Conservation (phyloP, 2,113 vertebrate species). For the Saccopteryx leptura region DNA sequence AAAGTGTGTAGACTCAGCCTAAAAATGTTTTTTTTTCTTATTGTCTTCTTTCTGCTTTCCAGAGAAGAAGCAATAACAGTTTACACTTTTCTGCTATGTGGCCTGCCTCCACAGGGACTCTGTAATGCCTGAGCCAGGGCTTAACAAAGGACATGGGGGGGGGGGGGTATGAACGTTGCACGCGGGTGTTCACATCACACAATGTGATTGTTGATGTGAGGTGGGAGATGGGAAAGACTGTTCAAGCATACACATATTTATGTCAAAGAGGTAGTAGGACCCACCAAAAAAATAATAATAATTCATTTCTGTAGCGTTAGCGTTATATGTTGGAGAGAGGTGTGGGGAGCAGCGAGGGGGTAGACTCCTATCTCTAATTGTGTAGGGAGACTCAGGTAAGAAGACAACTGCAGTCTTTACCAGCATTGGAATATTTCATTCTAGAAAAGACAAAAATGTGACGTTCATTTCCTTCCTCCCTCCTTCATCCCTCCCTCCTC, state of each 20-base stretch:
- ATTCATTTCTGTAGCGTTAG: neutral
- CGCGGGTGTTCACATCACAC: neutral
- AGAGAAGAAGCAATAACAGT: neutral
- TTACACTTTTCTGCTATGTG: neutral
- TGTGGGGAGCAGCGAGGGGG: neutral
- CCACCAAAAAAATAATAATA: neutral
- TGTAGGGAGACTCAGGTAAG: neutral
- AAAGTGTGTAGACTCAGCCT: neutral
- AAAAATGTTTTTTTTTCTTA: neutral
- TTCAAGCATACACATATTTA: neutral
- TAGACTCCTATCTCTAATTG: neutral
- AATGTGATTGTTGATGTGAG: neutral
- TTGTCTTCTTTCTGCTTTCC: conserved; percentile 44
- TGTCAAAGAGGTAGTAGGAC: neutral
- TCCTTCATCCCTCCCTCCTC: neutral
- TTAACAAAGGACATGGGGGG: neutral
- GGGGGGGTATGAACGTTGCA: accelerated
- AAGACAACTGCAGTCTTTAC: neutral
- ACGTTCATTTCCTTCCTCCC: neutral
- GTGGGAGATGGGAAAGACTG: neutral
- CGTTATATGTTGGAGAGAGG: neutral
- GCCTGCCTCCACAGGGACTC: neutral
- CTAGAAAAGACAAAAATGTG: neutral
- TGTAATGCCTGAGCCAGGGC: neutral
- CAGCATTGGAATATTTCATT: neutral